Percentiles rank a stretch among this genome's conserved stretches.
Conservation (phyloP, 2,797 vertebrate species). For the Thunnus albacares region DNA sequence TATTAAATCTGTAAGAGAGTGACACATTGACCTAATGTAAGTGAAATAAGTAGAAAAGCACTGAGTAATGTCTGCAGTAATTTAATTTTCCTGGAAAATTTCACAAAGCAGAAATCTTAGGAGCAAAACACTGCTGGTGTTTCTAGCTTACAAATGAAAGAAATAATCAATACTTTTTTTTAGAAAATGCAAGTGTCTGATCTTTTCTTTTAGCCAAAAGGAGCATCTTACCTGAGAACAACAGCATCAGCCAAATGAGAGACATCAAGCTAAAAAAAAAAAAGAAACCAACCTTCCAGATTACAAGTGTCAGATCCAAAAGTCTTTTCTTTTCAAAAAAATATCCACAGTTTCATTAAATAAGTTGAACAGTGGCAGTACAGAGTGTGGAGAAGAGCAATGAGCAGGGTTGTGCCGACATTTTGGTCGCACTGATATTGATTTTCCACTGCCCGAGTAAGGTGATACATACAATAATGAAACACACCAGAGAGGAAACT, state of each 20-base stretch:
- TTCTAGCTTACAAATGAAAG: background rate
- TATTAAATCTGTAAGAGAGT: background rate
- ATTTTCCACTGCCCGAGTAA: constrained; percentile 82
- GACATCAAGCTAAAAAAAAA: constrained; percentile 63
- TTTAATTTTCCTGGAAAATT: background rate
- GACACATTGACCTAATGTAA: accelerated
- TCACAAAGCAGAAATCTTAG: background rate
- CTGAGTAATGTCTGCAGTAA: background rate
- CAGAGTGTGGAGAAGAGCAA: constrained; percentile 35
- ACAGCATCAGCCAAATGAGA: constrained; percentile 70
- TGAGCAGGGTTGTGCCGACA: constrained; percentile 53
- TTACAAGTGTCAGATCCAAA: constrained; percentile 28
- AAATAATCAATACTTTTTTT: background rate
- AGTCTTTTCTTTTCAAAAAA: constrained; percentile 2
- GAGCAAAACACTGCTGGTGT: background rate
- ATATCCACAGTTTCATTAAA: constrained; percentile 49
- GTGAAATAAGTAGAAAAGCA: background rate
- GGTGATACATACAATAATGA: constrained; percentile 73
- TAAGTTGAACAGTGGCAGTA: constrained; percentile 1
- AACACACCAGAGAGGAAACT: constrained; percentile 33
- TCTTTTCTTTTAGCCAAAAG: background rate
- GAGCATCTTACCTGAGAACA: constrained; percentile 82
- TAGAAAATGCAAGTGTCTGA: background rate
- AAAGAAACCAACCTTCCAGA: constrained; percentile 21
- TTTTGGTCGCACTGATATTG: constrained; percentile 76